phyloP scores from a whole-genome alignment of 2,113 vertebrate genomes.

The Tinamus guttatus region DNA sequence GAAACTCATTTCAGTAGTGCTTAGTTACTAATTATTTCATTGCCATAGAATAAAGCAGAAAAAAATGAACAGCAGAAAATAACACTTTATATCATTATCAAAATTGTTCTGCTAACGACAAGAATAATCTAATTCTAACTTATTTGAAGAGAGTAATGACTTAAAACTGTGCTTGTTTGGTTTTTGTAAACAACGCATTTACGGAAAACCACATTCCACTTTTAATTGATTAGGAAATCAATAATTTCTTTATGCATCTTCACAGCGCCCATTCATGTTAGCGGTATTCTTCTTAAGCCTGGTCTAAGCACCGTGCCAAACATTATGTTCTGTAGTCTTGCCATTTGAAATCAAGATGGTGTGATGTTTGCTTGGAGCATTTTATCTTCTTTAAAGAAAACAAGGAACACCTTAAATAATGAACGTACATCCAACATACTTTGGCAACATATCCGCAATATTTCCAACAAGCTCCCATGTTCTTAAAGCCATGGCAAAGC shows the following conservation, averaged over 20 bases:
- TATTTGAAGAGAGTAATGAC: not conserved
- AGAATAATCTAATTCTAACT: not conserved
- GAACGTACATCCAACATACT: not conserved
- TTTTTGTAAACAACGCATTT: not conserved
- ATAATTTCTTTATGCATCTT: not conserved
- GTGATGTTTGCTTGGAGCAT: not conserved
- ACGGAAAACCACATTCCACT: not conserved
- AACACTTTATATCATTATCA: not conserved
- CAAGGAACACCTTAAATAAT: not conserved
- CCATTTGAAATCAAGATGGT: not conserved
- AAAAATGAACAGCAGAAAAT: not conserved
- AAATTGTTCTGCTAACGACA: not conserved
- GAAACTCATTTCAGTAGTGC: not conserved
- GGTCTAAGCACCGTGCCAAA: not conserved
- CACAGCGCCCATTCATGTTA: not conserved
- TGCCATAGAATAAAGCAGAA: not conserved
- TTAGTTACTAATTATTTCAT: conserved; percentile 16
- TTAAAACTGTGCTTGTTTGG: not conserved
- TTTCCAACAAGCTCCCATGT: not conserved
- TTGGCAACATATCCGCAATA: not conserved
- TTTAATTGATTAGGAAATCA: not conserved
- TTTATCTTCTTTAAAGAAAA: not conserved
- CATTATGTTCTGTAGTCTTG: not conserved
- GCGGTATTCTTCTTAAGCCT: not conserved
- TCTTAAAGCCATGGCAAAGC: not conserved